phyloP scores from a whole-genome alignment of 2,797 vertebrate genomes.

The Staurois parvus region DNA sequence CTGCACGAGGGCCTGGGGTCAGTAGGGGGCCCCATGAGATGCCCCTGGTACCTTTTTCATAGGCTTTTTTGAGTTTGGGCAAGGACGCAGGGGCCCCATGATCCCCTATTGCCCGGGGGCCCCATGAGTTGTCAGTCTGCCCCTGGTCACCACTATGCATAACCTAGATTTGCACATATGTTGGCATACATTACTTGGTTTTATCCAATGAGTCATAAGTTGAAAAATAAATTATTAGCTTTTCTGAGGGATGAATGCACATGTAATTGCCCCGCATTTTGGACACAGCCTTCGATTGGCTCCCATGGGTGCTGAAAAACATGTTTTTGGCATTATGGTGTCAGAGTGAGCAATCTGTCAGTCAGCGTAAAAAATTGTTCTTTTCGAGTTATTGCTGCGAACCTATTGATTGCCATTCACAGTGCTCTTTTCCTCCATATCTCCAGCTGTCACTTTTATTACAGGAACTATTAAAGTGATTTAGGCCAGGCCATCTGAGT shows the following conservation, averaged over 20 bases:
- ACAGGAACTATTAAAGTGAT: neutral
- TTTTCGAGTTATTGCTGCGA: constrained; percentile 60
- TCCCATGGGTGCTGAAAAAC: neutral
- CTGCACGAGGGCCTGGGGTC: no score
- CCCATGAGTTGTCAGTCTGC: no score
- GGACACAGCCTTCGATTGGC: neutral
- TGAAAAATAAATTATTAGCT: neutral
- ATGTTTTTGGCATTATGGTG: constrained; percentile 1
- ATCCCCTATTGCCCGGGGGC: no score
- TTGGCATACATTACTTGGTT: neutral
- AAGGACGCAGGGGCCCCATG: no score
- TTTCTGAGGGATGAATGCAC: neutral
- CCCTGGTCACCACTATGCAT: no score
- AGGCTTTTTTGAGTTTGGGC: no score
- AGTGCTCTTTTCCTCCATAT: constrained; percentile 49
- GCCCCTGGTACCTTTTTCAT: no score
- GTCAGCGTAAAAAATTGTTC: constrained; percentile 35
- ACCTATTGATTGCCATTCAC: constrained; percentile 56
- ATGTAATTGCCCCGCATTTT: neutral
- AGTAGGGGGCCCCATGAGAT: no score
- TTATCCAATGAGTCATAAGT: neutral
- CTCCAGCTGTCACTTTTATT: constrained; percentile 63
- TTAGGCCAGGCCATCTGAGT: constrained; percentile 19
- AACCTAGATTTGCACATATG: no score
- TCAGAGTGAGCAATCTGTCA: constrained; percentile 23